phyloP scores from a whole-genome alignment of 2,888 invertebrate species.

The Nephrotoma guestfalica region DNA sequence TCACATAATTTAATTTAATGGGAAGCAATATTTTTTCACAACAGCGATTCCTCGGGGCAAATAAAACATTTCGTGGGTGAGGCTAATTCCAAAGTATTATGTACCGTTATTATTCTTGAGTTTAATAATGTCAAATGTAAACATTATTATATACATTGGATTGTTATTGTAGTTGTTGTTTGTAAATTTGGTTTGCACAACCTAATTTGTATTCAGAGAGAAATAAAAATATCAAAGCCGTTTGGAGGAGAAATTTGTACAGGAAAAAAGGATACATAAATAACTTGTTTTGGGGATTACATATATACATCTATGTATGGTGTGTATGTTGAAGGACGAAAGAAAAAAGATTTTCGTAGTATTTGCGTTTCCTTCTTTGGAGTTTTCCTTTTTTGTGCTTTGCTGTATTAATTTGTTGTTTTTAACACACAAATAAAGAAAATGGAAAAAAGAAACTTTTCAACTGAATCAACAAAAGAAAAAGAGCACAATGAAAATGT shows the following conservation, averaged over 20 bases:
- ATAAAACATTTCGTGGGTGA: neutral
- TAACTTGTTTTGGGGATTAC: neutral
- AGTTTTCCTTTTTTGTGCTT: neutral
- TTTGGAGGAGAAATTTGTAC: neutral
- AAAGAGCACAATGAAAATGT: neutral
- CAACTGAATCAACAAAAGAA: neutral
- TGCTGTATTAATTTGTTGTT: neutral
- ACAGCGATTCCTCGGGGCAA: neutral
- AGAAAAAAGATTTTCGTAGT: neutral
- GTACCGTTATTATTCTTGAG: neutral
- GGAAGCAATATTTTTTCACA: neutral
- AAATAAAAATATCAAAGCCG: neutral
- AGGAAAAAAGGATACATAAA: neutral
- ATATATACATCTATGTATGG: neutral
- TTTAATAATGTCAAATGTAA: neutral
- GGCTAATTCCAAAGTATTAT: neutral
- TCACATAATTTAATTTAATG: neutral
- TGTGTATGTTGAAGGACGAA: neutral
- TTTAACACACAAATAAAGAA: neutral
- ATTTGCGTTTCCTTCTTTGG: neutral
- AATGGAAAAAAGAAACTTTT: neutral
- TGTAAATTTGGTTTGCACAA: neutral
- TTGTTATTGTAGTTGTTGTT: neutral
- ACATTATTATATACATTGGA: neutral
- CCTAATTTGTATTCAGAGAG: neutral